Base-by-base conservation (phyloP, 2,888 invertebrate genomes). In the Globia sparganii region DNA sequence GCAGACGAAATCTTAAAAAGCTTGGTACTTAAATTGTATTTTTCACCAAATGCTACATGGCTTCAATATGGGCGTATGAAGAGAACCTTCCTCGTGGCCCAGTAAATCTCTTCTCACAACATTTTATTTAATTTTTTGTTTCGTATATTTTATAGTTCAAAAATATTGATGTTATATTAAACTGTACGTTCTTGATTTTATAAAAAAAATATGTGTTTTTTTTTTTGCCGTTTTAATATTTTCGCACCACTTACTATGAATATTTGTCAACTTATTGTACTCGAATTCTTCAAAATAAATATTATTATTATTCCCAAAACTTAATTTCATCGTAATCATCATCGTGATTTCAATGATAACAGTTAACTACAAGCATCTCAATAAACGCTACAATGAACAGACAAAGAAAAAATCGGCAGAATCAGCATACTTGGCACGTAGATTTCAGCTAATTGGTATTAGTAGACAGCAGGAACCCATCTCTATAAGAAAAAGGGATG, bases 401-500 rank as follows among this genome's bases (percentile, higher is more conserved):
- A 78, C 59, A 77, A 61, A 67, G 31, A 15, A 21, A 67, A 49
- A 58, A 59, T 66, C 37, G 25, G 1, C 6, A 18, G 18, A 58
- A 76, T 78, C 78, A 78, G 31, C 15, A 67, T 49, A 46, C 46
- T 67, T 11, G 58, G 15, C 76, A 78, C 76, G 78, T 76, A 58
- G 28, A n/a, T 58, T 28, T 76, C 13, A 46, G 64, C 56, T 56
- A 76, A 18, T 77, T 37, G 56, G 43, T 6, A 77, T 65, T 76
- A 65, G 15, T 2, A 46, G 28, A 25, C 46, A 37, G 25, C 28
- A 28, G 25, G 64, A 43, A 21, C 15, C 5, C 58, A 58, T 31
- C 15, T 0, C 8, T 11, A 18, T 18, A n/a, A 15, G 21, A 46
- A 15, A 56, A n/a, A n/a, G 34, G 3, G 13, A 40, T 40, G 13